Evolutionary conservation across 23 tunicate genomes (phyloP).

Genomic region (Aplidium turbinatum): DNA sequence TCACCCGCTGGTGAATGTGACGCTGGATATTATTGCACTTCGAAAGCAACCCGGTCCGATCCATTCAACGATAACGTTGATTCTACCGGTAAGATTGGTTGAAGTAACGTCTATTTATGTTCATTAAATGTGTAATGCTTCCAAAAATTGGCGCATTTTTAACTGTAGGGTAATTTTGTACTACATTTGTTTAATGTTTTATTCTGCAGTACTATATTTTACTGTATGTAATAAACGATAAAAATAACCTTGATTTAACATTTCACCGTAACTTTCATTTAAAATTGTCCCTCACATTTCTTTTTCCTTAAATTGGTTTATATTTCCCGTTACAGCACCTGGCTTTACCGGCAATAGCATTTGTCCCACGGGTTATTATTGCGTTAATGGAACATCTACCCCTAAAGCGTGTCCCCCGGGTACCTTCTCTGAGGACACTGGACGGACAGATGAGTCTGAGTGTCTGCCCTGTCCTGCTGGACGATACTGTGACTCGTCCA

Average conservation of each 20-base stretch:
- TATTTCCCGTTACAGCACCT: not conserved
- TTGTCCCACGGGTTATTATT: conserved; percentile 89
- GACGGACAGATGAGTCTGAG: conserved; percentile 28
- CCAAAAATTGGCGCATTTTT: no score
- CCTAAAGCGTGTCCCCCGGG: conserved; percentile 82
- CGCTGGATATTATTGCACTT: conserved; percentile 84
- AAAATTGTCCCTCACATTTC: no score
- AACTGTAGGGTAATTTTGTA: no score
- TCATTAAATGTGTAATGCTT: no score
- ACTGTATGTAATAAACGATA: no score
- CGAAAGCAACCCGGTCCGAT: conserved; percentile 56
- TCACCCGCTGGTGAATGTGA: conserved; percentile 55
- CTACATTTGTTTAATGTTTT: no score
- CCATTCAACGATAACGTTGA: conserved; percentile 39
- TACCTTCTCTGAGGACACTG: conserved; percentile 37
- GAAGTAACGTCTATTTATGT: no score
- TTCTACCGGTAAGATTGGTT: not conserved
- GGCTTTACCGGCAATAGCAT: conserved; percentile 73
- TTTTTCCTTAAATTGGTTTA: no score
- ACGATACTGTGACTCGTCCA: conserved; percentile 68
- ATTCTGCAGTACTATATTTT: no score
- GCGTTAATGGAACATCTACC: conserved; percentile 33
- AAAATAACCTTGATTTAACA: no score
- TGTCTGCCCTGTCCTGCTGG: conserved; percentile 93
- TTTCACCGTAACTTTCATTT: no score